Evolutionary conservation across 2,797 vertebrate genomes (phyloP), one percentile per base, ranked within the genome.

Genomic region (Amblyraja radiata): DNA sequence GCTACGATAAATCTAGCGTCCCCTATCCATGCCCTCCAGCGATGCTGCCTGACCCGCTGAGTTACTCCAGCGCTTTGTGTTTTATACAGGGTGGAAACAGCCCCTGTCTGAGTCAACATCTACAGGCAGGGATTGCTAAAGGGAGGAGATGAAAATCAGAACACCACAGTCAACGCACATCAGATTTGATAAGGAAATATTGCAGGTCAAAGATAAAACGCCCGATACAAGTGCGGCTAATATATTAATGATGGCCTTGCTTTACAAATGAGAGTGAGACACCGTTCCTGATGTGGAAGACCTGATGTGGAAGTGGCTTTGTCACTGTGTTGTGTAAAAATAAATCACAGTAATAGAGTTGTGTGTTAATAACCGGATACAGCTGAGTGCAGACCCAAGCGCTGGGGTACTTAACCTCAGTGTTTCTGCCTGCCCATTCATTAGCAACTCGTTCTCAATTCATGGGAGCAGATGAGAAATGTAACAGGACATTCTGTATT

Each of bases 291-390:
- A 36, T 28, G 21, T 83, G 21, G 7, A 81, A 46, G 46, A 61
- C 46, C 1, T 83, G 46, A 25, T 58, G 25, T 83, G 23, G 54
- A 58, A 61, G 54, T 84, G 54, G 23, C 1, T 84, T 61, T 61
- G 81, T 79, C 32, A 79, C 36, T 39, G 32, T 39, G 14, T 79
- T 79, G 78, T 79, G 78, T 61, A n/a, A 84, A 83, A n/a, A 58
- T 84, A 84, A 84, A 84, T 84, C 54, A 84, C 54, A 84, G 81
- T 61, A 84, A 84, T 61, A 61, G 81, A 61, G 54, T 6, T 61
- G 81, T 61, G 23, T 14, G 25, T 84, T 61, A 61, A 61, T 84
- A n/a, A 28, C 54, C 54, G 11, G 54, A n/a, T 84, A n/a, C 81
- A 84, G 81, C 25, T n/a, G 81, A 61, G 81, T 58, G 54, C 81